Base-by-base conservation (phyloP, 2,113 vertebrate genomes). In the Sander vitreus region DNA sequence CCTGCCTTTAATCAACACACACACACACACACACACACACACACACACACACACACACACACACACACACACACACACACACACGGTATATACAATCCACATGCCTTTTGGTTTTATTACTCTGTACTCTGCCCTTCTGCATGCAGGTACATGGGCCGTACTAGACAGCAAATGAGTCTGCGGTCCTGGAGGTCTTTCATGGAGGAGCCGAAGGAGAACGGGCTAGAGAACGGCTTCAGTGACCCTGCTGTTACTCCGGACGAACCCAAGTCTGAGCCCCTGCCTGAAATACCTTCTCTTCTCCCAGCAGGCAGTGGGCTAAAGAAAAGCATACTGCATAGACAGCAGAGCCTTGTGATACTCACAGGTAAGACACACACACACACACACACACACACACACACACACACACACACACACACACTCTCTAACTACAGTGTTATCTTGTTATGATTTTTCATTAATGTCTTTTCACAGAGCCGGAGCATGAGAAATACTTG, bases 311-410 rank as follows among this genome's bases (percentile, higher is more conserved):
- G 91, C n/a, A 90, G 70, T 4, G 79, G 77, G 12, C 48, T 81
- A 15, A 93, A 87, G 88, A 93, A 85, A 59, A 78, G 83, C 13
- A 51, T 82, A 12, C 87, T 95, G 36, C 91, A 86, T 11, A 85
- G 91, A n/a, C 93, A 94, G 83, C 90, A 81, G 53, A 95, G 94
- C 80, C 93, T 95, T 9, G 91, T 94, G 55, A 93, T 95, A 21
- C 89, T 95, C 73, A 92, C 94, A 90, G 95, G 95, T 95, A 81
- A 77, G 6, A 54, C 18, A 33, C n/a, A 76, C 33, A 2, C 15
- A 72, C 43, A 78, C 21, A 39, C 9, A 25, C 25, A 19, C 59
- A 36, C 69, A 69, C 39, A 39, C 9, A 25, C 25, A 19, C 59
- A 36, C 69, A 54, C 18, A 33, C n/a, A 76, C 33, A 2, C 15